Evolutionary conservation across 2,113 vertebrate genomes (phyloP), one percentile per base, ranked within the genome.

Genomic region (Eudorcas thomsonii): DNA sequence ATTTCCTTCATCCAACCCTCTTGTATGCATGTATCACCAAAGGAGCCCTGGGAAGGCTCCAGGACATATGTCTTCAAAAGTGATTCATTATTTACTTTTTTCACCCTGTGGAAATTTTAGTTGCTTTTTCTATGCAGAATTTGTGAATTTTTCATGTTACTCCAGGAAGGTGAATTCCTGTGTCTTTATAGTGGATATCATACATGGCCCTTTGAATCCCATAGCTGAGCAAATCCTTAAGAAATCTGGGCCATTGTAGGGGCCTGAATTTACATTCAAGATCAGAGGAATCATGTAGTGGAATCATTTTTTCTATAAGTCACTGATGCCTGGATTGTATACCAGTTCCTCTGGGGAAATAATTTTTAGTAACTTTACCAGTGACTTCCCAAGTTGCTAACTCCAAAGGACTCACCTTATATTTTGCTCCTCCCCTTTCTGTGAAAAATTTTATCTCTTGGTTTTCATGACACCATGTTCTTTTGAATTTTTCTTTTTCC

Each of bases 311-410:
- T 16, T 95, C 48, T 87, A 12, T 33, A 78, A 92, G 23, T 6
- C 57, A 80, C 36, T 88, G 52, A 19, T 2, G 6, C 33, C 88
- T 94, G 55, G n/a, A 28, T 84, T 80, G 16, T 77, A 78, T 26
- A 15, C 59, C 59, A 93, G 16, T 71, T 7, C 16, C 17, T 91
- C 13, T 45, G 6, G 25, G 93, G 54, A 93, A 82, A 86, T 7
- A 48, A 3, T 89, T 93, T 94, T 93, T n/a, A 57, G n/a, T 77
- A 30, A 94, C 45, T 23, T 88, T 90, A 97, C 21, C 50, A 90
- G 23, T 80, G 54, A 94, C 17, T 62, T 92, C 50, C 26, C 85
- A 86, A 96, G 86, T 48, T 71, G 33, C 80, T 84, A 90, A 94
- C 80, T 85, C 39, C 16, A 57, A 13, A 78, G 21, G 19, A 36